These are phyloP conservation scores for Callipepla squamata DNA, from an alignment of 2,113 vertebrate species.

Conservation along the genomic window DNA sequence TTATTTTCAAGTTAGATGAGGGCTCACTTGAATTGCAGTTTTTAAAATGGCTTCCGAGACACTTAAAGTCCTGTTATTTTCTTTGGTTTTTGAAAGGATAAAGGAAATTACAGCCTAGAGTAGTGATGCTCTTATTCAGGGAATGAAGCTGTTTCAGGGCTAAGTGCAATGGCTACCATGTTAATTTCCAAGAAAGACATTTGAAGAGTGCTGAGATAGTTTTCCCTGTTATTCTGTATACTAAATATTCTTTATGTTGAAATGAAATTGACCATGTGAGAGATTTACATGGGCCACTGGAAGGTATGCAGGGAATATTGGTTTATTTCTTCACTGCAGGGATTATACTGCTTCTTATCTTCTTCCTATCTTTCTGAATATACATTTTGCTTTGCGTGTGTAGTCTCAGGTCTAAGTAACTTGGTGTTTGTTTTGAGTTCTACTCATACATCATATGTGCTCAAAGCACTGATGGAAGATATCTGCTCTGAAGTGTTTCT, in stretches of 20 bases:
- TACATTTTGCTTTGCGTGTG: background rate
- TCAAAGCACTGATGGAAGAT: background rate
- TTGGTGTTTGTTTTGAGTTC: background rate
- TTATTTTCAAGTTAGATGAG: background rate
- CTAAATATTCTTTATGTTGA: background rate
- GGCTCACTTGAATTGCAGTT: background rate
- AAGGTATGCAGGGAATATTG: background rate
- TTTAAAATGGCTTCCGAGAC: background rate
- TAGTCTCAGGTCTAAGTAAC: background rate
- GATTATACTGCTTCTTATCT: background rate
- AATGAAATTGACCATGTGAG: background rate
- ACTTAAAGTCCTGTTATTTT: background rate
- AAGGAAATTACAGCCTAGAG: background rate
- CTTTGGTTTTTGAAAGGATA: background rate
- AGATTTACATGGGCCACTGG: background rate
- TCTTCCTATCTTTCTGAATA: background rate
- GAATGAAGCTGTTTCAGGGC: background rate
- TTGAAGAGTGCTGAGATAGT: background rate
- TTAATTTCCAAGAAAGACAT: background rate
- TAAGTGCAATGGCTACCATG: background rate
- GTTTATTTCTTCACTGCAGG: background rate
- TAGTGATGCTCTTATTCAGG: background rate
- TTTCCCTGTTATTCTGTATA: background rate
- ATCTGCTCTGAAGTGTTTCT: background rate
- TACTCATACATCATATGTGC: too few species aligned